phyloP scores from a whole-genome alignment of 2,888 invertebrate species.

The Sarcophaga carnaria region DNA sequence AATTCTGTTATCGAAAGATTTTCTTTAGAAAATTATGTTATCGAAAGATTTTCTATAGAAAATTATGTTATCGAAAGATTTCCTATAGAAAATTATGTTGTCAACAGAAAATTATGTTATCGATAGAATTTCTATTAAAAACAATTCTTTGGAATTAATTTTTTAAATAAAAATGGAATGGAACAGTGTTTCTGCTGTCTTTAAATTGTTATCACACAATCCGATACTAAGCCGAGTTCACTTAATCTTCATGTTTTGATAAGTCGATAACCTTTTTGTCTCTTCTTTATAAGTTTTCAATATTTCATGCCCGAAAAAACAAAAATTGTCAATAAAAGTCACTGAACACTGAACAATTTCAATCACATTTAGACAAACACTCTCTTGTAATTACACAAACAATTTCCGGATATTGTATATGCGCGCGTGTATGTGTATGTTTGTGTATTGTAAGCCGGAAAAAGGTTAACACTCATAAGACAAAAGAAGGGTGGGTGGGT shows the following conservation, averaged over 20 bases:
- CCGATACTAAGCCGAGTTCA: too few relatives aligned
- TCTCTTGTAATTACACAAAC: conserved; percentile 1
- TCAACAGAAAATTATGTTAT: too few relatives aligned
- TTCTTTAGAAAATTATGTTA: too few relatives aligned
- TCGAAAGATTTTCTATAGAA: too few relatives aligned
- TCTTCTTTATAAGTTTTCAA: background rate
- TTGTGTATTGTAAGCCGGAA: background rate
- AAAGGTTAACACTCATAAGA: background rate
- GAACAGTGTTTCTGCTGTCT: too few relatives aligned
- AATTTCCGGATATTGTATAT: background rate
- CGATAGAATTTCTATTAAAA: too few relatives aligned
- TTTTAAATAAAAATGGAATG: too few relatives aligned
- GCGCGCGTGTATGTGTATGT: background rate
- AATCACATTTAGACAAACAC: conserved; percentile 13
- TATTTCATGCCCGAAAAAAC: background rate
- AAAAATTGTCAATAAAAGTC: conserved; percentile 23
- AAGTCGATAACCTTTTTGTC: background rate
- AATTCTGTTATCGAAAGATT: too few relatives aligned
- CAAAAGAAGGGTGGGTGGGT: background rate
- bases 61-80: too few relatives aligned
- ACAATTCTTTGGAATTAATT: too few relatives aligned
- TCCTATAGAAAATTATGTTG: too few relatives aligned
- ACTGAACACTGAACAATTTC: conserved; percentile 22
- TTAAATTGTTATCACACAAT: too few relatives aligned
- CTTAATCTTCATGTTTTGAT: background rate